Evolutionary conservation across 2,113 vertebrate species (phyloP), one percentile per base, ranked within the genome.

Genomic region (Tursiops truncatus): DNA sequence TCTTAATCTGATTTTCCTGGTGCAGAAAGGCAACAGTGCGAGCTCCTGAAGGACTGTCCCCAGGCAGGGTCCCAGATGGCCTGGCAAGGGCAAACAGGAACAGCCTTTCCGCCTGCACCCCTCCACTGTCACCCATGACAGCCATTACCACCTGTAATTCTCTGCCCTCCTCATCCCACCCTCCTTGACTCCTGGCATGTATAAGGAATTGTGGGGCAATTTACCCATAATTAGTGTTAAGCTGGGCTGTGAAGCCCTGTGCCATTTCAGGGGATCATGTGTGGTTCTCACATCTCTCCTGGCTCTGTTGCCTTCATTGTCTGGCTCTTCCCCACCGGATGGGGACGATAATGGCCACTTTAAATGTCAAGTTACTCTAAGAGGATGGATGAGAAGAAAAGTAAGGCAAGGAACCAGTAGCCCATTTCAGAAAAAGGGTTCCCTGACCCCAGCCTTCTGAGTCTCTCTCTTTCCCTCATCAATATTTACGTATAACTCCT

Each of bases 401-500:
- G 41, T n/a, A 60, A 89, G 79, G 74, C 83, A 94, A 80, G 79
- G 65, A 70, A 70, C 79, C 92, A 94, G 50, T 6, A 96, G 60
- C n/a, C 44, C 63, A 92, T 94, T 60, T 94, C 26, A 17, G 74
- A 82, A 91, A 95, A 73, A 94, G 58, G 15, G 38, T 85, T 74
- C 47, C 82, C 41, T 15, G 31, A 89, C 71, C 81, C 89, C n/a
- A 18, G 71, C 36, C 79, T 83, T 95, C 73, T 65, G 44, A 79
- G 83, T 83, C 47, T 79, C 79, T 50, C 71, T 58, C 33, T 82
- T 82, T 68, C 79, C 44, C 56, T 92, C 36, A 76, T 96, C 83
- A 97, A 96, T 96, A 97, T 96, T 96, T 50, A 97, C 71, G 53
- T 31, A 1, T 62, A 70, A 47, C 60, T 67, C 33, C 58, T 67